Evolutionary conservation across 2,888 invertebrate species (phyloP).

Genomic region (Embidobia sp.): DNA sequence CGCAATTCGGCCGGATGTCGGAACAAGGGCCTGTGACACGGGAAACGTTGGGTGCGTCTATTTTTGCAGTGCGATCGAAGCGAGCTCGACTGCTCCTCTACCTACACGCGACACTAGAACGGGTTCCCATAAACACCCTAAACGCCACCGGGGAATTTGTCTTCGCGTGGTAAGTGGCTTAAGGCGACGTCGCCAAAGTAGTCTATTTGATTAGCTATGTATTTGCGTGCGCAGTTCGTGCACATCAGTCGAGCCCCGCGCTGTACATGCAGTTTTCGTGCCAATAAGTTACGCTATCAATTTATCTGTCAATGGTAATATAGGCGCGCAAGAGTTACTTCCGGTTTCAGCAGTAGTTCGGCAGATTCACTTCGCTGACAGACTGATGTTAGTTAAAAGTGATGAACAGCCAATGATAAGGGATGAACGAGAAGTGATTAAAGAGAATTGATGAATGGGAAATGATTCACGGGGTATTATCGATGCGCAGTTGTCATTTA

Average conservation of each 20-base stretch:
- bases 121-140: constrained; percentile 47
- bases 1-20: constrained; percentile 19
- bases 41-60: constrained; percentile 5
- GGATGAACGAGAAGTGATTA: too few species aligned
- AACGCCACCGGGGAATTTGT: constrained; percentile 46
- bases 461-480: too few species aligned
- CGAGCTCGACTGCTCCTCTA: constrained; percentile 14
- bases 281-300: not conserved
- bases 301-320: not conserved
- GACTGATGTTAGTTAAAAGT: too few species aligned
- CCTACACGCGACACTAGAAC: constrained; percentile 7
- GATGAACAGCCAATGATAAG: too few species aligned
- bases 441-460: too few species aligned
- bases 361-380: too few species aligned
- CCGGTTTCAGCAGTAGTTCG: too few species aligned
- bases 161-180: constrained; percentile 49
- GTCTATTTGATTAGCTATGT: constrained; percentile 54
- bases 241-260: constrained; percentile 4
- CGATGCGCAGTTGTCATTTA: too few species aligned
- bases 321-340: not conserved
- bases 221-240: constrained; percentile 29
- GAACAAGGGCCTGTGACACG: constrained; percentile 13
- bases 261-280: not conserved
- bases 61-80: constrained; percentile 29
- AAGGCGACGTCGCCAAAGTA: constrained; percentile 52